Percentiles rank a stretch among this genome's conserved stretches.
Conservation (phyloP, 2,888 invertebrate species). For the Drosophila diplacantha region DNA sequence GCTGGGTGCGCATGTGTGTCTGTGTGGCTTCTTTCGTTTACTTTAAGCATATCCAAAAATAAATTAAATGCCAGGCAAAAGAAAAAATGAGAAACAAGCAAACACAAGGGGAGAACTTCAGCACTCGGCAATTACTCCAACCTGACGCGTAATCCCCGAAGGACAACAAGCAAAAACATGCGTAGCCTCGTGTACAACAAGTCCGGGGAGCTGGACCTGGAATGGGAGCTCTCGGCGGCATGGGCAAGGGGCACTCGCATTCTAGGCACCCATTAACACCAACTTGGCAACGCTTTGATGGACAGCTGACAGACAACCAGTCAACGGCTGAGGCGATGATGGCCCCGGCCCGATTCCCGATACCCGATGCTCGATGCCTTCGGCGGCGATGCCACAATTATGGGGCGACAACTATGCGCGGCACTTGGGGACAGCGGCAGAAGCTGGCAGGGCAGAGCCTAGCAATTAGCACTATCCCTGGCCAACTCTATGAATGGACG, state of each 20-base stretch:
- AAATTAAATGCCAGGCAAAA: slow-evolving; percentile 68
- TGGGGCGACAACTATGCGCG: slow-evolving; percentile 71
- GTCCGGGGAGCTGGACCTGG: slow-evolving; percentile 19
- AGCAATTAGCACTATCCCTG: slow-evolving; percentile 59
- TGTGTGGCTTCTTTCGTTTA: slow-evolving; percentile 55
- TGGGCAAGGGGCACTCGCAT: slow-evolving; percentile 48
- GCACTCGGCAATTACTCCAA: slow-evolving; percentile 64
- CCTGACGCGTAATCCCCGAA: slow-evolving; percentile 68
- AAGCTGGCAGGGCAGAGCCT: slow-evolving; percentile 34
- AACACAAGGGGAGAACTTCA: slow-evolving; percentile 14
- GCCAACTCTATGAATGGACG: slow-evolving; percentile 63
- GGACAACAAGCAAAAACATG: slow-evolving; percentile 70
- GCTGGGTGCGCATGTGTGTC: slow-evolving; percentile 31
- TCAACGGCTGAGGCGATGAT: slow-evolving; percentile 46
- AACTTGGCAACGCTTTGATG: slow-evolving; percentile 70
- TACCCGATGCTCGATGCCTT: slow-evolving; percentile 11
- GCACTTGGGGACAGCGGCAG: slow-evolving; percentile 56
- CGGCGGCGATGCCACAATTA: slow-evolving; percentile 56
- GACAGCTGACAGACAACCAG: slow-evolving; percentile 70
- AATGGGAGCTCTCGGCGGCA: slow-evolving; percentile 8
- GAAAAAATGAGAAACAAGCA: slow-evolving; percentile 9
- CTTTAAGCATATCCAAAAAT: slow-evolving; percentile 70
- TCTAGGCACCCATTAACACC: slow-evolving; percentile 70
- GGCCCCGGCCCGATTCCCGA: slow-evolving; percentile 12
- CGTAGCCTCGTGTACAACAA: slow-evolving; percentile 65